Percentiles rank a stretch among this genome's conserved stretches.
Conservation (phyloP, 2,797 vertebrate genomes). For the Rhinophrynus dorsalis region DNA sequence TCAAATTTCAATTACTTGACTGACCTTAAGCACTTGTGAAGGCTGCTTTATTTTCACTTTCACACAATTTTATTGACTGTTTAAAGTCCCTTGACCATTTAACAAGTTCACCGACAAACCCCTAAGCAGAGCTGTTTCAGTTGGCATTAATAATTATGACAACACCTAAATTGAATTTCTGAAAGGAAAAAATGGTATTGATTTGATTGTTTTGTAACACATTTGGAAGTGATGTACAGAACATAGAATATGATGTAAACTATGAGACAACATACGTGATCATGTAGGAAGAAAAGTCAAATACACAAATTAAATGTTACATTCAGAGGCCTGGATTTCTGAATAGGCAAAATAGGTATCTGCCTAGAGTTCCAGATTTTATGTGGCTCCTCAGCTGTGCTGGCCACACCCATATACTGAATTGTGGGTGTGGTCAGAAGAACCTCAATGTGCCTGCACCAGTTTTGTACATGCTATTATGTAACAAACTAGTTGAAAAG, state of each 20-base stretch:
- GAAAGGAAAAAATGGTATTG: neutral
- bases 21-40: conserved; percentile 47
- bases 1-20: conserved; percentile 53
- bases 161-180: conserved; percentile 19
- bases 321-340: no score
- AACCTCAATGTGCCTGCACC: no score
- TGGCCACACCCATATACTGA: no score
- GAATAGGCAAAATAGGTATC: no score
- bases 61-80: conserved; percentile 57
- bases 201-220: conserved; percentile 17
- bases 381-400: no score
- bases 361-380: no score
- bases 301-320: no score
- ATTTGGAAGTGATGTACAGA: neutral
- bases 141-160: conserved; percentile 38
- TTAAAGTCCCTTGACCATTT: conserved; percentile 48
- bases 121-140: conserved; percentile 27
- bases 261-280: no score
- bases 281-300: no score
- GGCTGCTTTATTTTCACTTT: conserved; percentile 53
- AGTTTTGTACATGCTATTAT: no score
- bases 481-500: no score
- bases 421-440: no score
- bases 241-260: neutral
- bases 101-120: conserved; percentile 39